These are phyloP conservation scores for Excalfactoria chinensis DNA, from an alignment of 2,113 vertebrate species.

Conservation along the genomic window DNA sequence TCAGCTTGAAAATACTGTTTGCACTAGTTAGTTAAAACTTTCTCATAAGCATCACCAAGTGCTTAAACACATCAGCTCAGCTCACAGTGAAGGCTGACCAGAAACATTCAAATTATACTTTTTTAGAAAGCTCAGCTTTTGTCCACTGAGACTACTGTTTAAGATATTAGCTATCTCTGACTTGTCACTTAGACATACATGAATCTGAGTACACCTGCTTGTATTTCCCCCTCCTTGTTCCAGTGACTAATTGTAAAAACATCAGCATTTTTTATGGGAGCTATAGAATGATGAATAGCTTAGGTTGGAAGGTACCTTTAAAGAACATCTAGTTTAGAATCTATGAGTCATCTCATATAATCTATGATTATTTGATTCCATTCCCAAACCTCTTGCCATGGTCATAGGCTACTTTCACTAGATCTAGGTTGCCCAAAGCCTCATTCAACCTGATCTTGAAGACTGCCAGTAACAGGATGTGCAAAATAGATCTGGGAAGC, in stretches of 20 bases:
- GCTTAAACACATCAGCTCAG: not conserved
- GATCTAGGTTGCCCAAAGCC: not conserved
- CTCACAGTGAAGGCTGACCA: not conserved
- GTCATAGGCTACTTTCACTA: not conserved
- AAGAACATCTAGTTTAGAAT: not conserved
- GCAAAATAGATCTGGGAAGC: no score
- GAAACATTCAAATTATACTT: not conserved
- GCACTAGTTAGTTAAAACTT: not conserved
- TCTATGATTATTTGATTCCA: no score
- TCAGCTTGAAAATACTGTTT: not conserved
- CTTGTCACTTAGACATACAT: not conserved
- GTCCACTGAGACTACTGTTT: not conserved
- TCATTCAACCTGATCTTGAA: not conserved
- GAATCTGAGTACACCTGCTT: not conserved
- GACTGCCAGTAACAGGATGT: no score
- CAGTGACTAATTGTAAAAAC: not conserved
- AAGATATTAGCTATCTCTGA: not conserved
- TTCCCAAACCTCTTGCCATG: not conserved
- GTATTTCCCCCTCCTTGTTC: slow-evolving; percentile 3
- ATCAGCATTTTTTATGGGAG: not conserved
- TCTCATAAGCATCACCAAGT: not conserved
- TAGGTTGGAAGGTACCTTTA: not conserved
- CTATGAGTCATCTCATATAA: no score
- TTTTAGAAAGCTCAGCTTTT: not conserved
- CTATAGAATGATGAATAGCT: not conserved